phyloP scores from a whole-genome alignment of 2,888 invertebrate species.

The Platypus cylindrus region DNA sequence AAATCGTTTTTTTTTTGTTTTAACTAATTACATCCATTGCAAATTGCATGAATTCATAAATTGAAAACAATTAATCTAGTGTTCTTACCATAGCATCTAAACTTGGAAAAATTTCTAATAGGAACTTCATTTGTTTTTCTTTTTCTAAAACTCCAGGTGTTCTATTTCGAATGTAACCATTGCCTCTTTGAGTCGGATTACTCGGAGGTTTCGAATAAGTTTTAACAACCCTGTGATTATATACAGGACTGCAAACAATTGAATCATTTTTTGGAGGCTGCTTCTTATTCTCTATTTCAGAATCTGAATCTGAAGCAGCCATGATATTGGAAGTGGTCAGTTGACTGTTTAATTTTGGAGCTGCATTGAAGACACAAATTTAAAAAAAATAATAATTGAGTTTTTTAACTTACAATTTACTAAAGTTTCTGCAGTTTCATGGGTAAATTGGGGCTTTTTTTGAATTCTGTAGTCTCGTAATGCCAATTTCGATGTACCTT shows the following conservation, averaged over 20 bases:
- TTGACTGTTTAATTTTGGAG: no score
- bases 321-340: no score
- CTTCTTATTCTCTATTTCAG: constrained; percentile 36
- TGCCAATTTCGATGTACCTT: constrained; percentile 47
- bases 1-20: constrained; percentile 2
- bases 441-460: constrained; percentile 40
- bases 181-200: constrained; percentile 10
- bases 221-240: neutral
- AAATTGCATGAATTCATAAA: neutral
- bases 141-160: constrained; percentile 34
- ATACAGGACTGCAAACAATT: neutral
- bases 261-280: neutral
- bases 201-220: neutral
- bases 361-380: no score
- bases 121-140: constrained; percentile 47
- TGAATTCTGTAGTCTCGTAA: constrained; percentile 58
- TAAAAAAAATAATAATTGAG: neutral
- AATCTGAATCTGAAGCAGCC: no score
- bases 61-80: constrained; percentile 9
- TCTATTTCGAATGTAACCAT: constrained; percentile 18
- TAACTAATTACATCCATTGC: no score
- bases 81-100: constrained; percentile 45
- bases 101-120: constrained; percentile 50
- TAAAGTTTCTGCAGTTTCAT: constrained; percentile 23
- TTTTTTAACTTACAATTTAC: constrained; percentile 23